Conservation (phyloP, 2,797 vertebrate genomes). For the Ceyx erithaca region DNA sequence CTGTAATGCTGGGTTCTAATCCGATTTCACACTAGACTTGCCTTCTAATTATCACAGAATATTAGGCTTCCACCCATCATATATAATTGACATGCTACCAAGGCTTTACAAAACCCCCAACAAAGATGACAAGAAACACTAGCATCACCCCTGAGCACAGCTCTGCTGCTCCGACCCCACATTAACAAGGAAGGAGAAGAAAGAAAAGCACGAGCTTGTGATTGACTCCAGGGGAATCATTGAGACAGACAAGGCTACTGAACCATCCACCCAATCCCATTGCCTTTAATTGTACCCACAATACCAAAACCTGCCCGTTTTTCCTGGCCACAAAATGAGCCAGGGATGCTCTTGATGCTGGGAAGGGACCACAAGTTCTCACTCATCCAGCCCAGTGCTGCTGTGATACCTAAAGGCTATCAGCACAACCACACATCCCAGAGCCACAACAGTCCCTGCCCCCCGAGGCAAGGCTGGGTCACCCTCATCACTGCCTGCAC, state of each 20-base stretch:
- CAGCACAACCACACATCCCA: accelerated
- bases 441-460: not conserved
- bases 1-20: conserved; percentile 37
- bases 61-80: conserved; percentile 70
- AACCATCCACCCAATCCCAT: not conserved
- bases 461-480: not conserved
- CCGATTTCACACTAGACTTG: conserved; percentile 72
- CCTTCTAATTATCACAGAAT: conserved; percentile 65
- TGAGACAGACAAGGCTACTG: not conserved
- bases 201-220: not conserved
- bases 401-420: accelerated
- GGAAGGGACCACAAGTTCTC: accelerated
- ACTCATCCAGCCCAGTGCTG: accelerated
- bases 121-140: conserved; percentile 61
- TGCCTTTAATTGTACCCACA: not conserved
- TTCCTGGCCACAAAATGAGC: not conserved
- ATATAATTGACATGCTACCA: conserved; percentile 45
- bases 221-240: accelerated
- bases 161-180: not conserved
- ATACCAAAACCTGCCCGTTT: not conserved
- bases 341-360: not conserved
- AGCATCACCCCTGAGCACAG: conserved; percentile 24
- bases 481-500: not conserved
- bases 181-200: not conserved
- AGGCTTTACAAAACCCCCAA: conserved; percentile 60